Conservation (phyloP, 2,113 vertebrate genomes). For the Caloenas nicobarica region DNA sequence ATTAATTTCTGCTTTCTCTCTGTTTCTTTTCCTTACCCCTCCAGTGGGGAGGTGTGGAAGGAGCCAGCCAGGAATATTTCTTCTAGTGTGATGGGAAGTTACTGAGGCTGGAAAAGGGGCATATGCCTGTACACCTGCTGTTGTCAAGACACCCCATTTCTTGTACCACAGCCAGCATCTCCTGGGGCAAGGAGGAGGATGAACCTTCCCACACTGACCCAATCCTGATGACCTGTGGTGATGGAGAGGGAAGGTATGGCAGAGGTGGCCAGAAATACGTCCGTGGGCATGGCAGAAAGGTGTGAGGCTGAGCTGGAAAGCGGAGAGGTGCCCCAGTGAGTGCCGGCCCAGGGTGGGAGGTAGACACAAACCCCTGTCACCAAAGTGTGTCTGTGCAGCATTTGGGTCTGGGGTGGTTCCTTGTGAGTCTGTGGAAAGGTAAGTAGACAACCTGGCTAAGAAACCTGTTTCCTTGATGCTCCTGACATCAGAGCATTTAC, state of each 20-base stretch:
- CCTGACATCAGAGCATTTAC: not conserved
- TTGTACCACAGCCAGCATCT: not conserved
- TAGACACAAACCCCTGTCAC: not conserved
- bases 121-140: not conserved
- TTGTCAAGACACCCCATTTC: not conserved
- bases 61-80: not conserved
- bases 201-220: rapidly evolving
- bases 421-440: not conserved
- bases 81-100: not conserved
- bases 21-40: not conserved
- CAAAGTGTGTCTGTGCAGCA: rapidly evolving
- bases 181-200: not conserved
- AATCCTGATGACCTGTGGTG: not conserved
- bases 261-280: not conserved
- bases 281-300: rapidly evolving
- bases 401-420: rapidly evolving
- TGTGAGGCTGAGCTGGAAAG: not conserved
- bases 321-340: not conserved
- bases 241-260: not conserved
- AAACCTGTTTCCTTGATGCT: not conserved
- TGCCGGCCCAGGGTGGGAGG: not conserved
- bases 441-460: not conserved
- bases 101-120: not conserved
- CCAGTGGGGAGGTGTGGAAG: not conserved
- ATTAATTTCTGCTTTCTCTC: constrained; percentile 17